Evolutionary conservation across 2,797 vertebrate genomes (phyloP).

Genomic region (Pseudochromis fuscus): DNA sequence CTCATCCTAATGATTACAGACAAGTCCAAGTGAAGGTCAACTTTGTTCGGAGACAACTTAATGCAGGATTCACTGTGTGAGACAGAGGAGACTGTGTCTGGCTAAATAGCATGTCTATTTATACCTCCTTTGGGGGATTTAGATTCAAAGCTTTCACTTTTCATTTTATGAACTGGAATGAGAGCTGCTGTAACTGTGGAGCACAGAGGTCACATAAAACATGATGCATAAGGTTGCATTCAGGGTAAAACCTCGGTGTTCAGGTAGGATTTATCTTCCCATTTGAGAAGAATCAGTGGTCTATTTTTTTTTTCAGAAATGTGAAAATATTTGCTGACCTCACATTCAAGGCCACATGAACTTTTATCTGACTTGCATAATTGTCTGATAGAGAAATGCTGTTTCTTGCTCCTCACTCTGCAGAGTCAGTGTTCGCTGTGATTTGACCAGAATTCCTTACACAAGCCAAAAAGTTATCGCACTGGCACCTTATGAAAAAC

Average conservation of each 20-base stretch:
- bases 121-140: conserved; percentile 34
- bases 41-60: conserved; percentile 25
- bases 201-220: conserved; percentile 47
- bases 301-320: neutral
- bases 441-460: conserved; percentile 23
- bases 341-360: conserved; percentile 14
- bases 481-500: conserved; percentile 62
- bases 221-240: conserved; percentile 21
- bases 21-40: conserved; percentile 6
- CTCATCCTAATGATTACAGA: neutral
- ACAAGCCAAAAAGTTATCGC: conserved; percentile 45
- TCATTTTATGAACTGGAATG: conserved; percentile 43
- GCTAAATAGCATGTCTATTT: conserved; percentile 16
- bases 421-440: conserved; percentile 21
- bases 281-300: no score
- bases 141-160: conserved; percentile 49
- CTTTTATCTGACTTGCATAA: conserved; percentile 11
- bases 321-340: conserved; percentile 9
- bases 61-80: conserved; percentile 1
- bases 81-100: conserved; percentile 7
- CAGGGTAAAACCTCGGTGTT: conserved; percentile 33
- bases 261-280: neutral
- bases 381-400: neutral
- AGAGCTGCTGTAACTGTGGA: conserved; percentile 40
- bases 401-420: conserved; percentile 5